Evolutionary conservation across 2,113 vertebrate species (phyloP).

Genomic region (Damaliscus lunatus): DNA sequence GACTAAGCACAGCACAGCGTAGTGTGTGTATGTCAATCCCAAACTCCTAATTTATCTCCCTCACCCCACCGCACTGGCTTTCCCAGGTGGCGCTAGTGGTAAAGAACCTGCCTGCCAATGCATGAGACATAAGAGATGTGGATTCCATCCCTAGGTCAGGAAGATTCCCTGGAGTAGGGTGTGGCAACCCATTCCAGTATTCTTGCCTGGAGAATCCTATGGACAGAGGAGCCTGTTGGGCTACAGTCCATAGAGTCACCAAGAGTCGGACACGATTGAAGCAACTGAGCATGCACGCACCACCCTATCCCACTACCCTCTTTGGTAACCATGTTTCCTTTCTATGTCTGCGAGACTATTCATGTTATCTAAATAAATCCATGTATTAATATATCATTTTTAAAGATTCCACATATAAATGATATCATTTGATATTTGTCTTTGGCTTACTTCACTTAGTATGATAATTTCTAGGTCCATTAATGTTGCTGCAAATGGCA

Average conservation of each 20-base stretch:
- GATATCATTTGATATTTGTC: background rate
- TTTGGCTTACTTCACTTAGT: background rate
- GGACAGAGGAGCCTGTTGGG: background rate
- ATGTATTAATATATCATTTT: background rate
- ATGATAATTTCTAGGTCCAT: background rate
- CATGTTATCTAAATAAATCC: background rate
- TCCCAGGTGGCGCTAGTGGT: background rate
- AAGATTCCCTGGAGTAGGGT: background rate
- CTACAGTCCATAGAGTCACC: background rate
- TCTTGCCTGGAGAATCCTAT: background rate
- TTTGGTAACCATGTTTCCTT: background rate
- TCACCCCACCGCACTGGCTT: background rate
- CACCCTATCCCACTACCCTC: fast-evolving
- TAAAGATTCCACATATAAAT: background rate
- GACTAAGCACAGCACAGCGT: background rate
- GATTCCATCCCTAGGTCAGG: background rate
- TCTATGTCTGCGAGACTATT: background rate
- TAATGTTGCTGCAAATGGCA: background rate
- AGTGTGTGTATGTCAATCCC: background rate
- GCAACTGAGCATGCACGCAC: background rate
- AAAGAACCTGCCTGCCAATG: background rate
- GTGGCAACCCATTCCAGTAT: background rate
- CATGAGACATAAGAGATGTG: background rate
- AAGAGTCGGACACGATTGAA: background rate
- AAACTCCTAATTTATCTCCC: background rate